These are phyloP conservation scores for Agelastica alni DNA, from an alignment of 2,888 invertebrate genomes.

Conservation along the genomic window DNA sequence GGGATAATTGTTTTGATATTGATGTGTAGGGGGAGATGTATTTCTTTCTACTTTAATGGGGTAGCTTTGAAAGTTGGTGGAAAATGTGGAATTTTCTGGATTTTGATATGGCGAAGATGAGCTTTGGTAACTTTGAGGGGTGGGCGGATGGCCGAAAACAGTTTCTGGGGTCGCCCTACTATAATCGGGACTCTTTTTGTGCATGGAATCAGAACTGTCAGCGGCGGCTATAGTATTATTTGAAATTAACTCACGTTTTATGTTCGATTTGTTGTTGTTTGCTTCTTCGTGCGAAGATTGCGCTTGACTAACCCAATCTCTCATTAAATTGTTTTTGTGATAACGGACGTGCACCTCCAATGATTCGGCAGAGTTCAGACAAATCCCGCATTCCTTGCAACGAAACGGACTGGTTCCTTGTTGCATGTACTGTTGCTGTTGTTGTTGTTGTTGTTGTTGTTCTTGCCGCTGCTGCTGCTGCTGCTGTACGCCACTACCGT, in stretches of 20 bases:
- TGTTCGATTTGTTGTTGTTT: constrained; percentile 53
- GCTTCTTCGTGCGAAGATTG: constrained; percentile 59
- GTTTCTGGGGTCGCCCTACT: constrained; percentile 64
- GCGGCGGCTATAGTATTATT: constrained; percentile 67
- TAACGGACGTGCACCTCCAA: constrained; percentile 80
- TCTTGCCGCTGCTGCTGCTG: too few relatives aligned
- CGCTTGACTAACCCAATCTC: constrained; percentile 70
- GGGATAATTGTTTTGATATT: constrained; percentile 36
- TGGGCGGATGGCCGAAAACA: constrained; percentile 66
- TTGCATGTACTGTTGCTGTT: constrained; percentile 45
- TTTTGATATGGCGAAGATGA: constrained; percentile 70
- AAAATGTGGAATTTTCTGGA: constrained; percentile 62
- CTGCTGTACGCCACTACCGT: constrained; percentile 47
- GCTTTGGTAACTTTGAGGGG: constrained; percentile 69
- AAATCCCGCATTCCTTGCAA: constrained; percentile 77
- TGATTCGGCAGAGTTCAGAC: constrained; percentile 75
- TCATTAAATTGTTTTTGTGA: constrained; percentile 74
- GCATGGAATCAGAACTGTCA: constrained; percentile 74
- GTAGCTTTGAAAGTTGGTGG: constrained; percentile 56
- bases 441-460: too few relatives aligned
- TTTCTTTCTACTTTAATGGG: constrained; percentile 56
- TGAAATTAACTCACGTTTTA: constrained; percentile 62
- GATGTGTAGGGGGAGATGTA: constrained; percentile 55
- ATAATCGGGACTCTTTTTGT: constrained; percentile 65
- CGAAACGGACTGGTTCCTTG: constrained; percentile 63